Percentiles rank a stretch among this genome's conserved stretches.
Conservation (phyloP, 2,888 invertebrate genomes). For the Tinea trinotella region DNA sequence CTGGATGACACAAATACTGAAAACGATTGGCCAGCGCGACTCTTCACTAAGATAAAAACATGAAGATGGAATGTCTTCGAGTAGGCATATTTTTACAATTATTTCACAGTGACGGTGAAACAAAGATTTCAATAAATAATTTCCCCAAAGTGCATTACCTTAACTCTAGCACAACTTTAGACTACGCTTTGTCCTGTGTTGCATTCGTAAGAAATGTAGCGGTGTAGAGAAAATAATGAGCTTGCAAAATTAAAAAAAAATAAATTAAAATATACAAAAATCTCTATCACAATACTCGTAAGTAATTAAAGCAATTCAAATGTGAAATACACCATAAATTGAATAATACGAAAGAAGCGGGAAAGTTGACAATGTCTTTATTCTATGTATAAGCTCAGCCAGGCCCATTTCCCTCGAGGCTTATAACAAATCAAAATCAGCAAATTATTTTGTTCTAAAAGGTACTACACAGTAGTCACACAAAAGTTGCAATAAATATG, state of each 20-base stretch:
- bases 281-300: conserved; percentile 74
- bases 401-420: conserved; percentile 17
- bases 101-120: conserved; percentile 16
- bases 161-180: conserved; percentile 63
- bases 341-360: conserved; percentile 59
- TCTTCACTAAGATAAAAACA: conserved; percentile 32
- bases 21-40: conserved; percentile 34
- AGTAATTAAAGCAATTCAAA: conserved; percentile 72
- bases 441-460: conserved; percentile 20
- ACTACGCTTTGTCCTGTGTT: conserved; percentile 55
- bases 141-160: conserved; percentile 52
- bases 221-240: conserved; percentile 55
- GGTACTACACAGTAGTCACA: conserved; percentile 45
- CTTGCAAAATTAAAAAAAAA: conserved; percentile 70
- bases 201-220: conserved; percentile 61
- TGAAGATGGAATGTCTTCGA: conserved; percentile 55
- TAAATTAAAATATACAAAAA: conserved; percentile 73
- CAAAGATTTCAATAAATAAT: conserved; percentile 38
- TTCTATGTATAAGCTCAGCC: conserved; percentile 25
- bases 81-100: conserved; percentile 24
- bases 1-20: conserved; percentile 25
- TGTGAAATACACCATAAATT: conserved; percentile 68
- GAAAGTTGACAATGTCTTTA: conserved; percentile 31
- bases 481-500: conserved; percentile 43
- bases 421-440: conserved; percentile 15